phyloP scores from a whole-genome alignment of 1,140 invertebrate genomes.

The Nixonia krombeini region DNA sequence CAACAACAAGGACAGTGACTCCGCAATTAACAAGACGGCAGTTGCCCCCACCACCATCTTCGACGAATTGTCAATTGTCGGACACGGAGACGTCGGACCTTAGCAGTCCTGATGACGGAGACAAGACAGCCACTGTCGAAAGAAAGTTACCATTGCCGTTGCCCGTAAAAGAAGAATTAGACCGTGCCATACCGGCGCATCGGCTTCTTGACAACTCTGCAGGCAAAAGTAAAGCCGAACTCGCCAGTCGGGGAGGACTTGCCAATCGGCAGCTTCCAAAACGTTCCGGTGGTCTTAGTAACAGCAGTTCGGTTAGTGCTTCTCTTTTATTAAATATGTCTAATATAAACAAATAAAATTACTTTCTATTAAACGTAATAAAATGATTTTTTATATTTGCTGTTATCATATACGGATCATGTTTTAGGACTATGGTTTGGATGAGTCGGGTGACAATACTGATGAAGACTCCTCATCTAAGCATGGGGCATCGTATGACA shows the following conservation, averaged over 20 bases:
- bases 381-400: no score
- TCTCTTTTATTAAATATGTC: neutral
- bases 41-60: constrained; percentile 76
- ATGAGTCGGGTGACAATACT: constrained; percentile 80
- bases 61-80: constrained; percentile 77
- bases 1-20: constrained; percentile 79
- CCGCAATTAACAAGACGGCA: constrained; percentile 81
- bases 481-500: constrained; percentile 55
- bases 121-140: constrained; percentile 83
- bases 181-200: constrained; percentile 87
- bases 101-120: constrained; percentile 78
- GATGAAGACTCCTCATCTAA: constrained; percentile 76
- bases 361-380: no score
- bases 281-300: constrained; percentile 74
- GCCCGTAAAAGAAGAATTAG: constrained; percentile 83
- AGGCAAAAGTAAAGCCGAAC: constrained; percentile 89
- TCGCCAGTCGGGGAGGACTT: constrained; percentile 80
- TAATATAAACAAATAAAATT: neutral
- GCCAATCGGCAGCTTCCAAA: constrained; percentile 71
- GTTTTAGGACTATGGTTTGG: constrained; percentile 77
- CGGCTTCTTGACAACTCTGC: constrained; percentile 89
- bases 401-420: constrained; percentile 9
- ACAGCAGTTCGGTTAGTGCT: constrained; percentile 75
- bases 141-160: constrained; percentile 75
- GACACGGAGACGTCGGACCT: constrained; percentile 82